Base-by-base conservation (phyloP, 2,888 invertebrate genomes). In the Cheilosia grossa region DNA sequence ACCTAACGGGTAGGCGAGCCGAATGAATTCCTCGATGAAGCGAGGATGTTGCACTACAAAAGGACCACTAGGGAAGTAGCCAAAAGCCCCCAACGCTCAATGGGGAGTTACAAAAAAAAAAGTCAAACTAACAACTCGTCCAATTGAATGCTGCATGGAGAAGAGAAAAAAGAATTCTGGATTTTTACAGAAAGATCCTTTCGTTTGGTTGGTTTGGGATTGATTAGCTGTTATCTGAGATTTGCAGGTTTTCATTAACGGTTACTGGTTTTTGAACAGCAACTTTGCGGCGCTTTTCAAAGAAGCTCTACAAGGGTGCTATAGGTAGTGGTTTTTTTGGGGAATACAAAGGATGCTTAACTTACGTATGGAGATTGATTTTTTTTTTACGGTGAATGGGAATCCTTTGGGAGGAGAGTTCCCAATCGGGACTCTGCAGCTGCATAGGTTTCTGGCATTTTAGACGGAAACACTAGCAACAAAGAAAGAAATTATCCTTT, bases 181-280 rank as follows among this genome's bases (percentile, higher is more conserved):
- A 49, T 66, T 75, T 66, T 75, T 66, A 15, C 15, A 40, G 64
- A 37, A 30, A 17, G 61, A 75, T 82, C 58, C 51, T 58, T 70
- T 21, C 37, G 51, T 67, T 59, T 44, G 53, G 44, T 37, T 24
- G 40, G 49, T 61, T 67, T 64, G 21, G 83, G 74, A 80, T 83
- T 80, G 83, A 80, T 83, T 83, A 79, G 74, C 47, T 80, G 83
- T 70, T 83, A 83, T 83, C 83, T 83, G 83, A 80, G 80, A 80
- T 74, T 82, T 74, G 64, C 83, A 83, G 80, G 59, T 80, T 80
- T 79, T 80, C 74, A 80, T 80, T 83, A 69, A 83, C 40, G 53
- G 54, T 67, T 54, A 27, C 67, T 13, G n/a, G 21, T 27, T n/a
- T 30, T 30, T 9, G n/a, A 24, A 53, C n/a, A 2, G 33, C 49